phyloP scores from a whole-genome alignment of 2,888 invertebrate species.

The Oscheius myriophilus region DNA sequence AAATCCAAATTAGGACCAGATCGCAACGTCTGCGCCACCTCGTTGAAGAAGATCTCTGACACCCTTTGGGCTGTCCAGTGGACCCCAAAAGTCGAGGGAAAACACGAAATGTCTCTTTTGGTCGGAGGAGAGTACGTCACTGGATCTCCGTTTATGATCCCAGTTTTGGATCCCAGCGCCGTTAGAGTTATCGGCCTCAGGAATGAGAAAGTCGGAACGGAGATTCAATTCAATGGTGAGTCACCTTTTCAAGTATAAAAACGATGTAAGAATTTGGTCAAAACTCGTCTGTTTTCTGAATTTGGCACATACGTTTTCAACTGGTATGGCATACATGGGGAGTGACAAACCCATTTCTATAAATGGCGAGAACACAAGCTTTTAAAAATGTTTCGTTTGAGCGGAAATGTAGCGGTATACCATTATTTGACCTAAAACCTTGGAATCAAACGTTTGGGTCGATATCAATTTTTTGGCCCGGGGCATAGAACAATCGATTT shows the following conservation, averaged over 20 bases:
- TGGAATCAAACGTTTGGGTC: too few relatives aligned
- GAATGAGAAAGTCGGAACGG: constrained; percentile 73
- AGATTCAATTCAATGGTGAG: constrained; percentile 72
- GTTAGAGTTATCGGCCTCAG: constrained; percentile 73
- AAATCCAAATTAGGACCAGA: constrained; percentile 53
- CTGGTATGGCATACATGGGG: too few relatives aligned
- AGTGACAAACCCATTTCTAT: too few relatives aligned
- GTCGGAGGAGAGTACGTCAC: constrained; percentile 70
- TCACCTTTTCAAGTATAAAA: background rate
- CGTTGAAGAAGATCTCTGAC: constrained; percentile 48
- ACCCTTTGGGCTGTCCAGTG: constrained; percentile 56
- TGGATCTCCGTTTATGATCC: constrained; percentile 79
- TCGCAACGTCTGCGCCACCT: constrained; percentile 51
- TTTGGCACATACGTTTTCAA: too few relatives aligned
- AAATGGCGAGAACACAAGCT: too few relatives aligned
- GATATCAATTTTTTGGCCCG: too few relatives aligned
- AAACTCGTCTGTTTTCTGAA: background rate
- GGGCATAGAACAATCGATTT: too few relatives aligned
- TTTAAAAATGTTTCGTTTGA: too few relatives aligned
- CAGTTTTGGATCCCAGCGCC: constrained; percentile 76
- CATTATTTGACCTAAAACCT: too few relatives aligned
- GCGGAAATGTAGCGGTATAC: too few relatives aligned
- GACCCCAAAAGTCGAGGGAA: constrained; percentile 59
- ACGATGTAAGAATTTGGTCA: background rate
- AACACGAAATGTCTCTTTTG: constrained; percentile 45